Evolutionary conservation across 2,888 invertebrate genomes (phyloP).

Genomic region (Alviniconcha strummeri): DNA sequence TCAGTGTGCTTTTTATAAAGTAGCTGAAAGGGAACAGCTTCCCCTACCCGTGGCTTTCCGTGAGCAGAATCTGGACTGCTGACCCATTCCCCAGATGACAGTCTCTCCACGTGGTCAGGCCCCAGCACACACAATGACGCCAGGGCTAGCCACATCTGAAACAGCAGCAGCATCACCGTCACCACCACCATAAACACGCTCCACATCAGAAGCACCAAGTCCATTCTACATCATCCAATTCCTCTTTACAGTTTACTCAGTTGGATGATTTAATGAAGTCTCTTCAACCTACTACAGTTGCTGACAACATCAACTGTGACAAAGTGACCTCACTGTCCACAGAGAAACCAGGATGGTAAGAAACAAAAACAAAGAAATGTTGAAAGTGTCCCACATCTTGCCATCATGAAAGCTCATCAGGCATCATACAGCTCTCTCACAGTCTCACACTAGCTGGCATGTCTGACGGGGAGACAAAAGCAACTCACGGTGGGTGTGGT

Average conservation of each 20-base stretch:
- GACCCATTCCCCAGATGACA: conserved; percentile 86
- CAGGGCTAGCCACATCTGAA: conserved; percentile 86
- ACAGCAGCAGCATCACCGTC: not conserved
- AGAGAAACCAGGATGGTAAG: no score
- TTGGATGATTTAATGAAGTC: not conserved
- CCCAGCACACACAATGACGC: conserved; percentile 95
- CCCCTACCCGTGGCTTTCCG: conserved; percentile 75
- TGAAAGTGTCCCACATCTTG: no score
- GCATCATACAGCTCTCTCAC: no score
- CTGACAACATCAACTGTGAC: no score
- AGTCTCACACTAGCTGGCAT: no score
- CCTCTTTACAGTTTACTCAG: not conserved
- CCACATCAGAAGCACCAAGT: not conserved
- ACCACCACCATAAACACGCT: not conserved
- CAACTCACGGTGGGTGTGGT: conserved; percentile 83
- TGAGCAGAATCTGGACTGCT: conserved; percentile 75
- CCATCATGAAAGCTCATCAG: no score
- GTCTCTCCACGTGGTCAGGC: conserved; percentile 89
- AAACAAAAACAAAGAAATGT: no score
- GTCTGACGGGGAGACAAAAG: no score
- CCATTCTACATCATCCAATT: not conserved
- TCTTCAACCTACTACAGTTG: no score
- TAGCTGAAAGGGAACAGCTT: no score
- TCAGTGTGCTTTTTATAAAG: no score
- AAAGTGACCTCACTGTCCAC: no score